phyloP scores from a whole-genome alignment of 2,888 invertebrate genomes.

The Trilocha varians region DNA sequence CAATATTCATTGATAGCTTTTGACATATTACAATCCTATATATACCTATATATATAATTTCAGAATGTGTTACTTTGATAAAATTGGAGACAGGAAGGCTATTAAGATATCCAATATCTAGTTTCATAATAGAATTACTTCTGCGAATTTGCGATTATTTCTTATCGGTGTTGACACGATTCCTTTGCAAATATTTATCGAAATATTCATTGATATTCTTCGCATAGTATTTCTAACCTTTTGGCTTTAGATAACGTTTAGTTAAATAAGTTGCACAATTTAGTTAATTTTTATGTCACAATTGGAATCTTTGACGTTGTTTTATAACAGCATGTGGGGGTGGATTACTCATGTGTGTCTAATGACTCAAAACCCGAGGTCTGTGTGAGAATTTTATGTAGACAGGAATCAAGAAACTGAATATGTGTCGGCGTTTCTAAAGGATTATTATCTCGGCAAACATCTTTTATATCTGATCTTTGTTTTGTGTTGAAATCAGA shows the following conservation, averaged over 20 bases:
- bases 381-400: background rate
- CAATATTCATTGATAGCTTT: constrained; percentile 22
- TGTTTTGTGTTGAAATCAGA: background rate
- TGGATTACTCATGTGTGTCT: background rate
- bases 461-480: background rate
- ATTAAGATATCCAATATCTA: background rate
- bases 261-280: background rate
- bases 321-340: background rate
- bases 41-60: background rate
- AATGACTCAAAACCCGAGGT: background rate
- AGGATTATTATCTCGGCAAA: background rate
- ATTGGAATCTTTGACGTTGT: background rate
- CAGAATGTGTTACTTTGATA: constrained; percentile 4
- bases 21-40: constrained; percentile 15
- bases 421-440: background rate
- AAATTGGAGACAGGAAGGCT: constrained; percentile 1
- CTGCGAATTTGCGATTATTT: background rate
- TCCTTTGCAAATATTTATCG: background rate
- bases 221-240: background rate
- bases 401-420: background rate
- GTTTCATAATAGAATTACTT: background rate
- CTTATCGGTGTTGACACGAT: background rate
- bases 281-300: background rate
- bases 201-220: background rate
- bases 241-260: background rate